A percentile compares a stretch with the other conserved stretches of the same genome.
Conservation (phyloP, 2,888 invertebrate genomes). For the Gasteruption jaculator region DNA sequence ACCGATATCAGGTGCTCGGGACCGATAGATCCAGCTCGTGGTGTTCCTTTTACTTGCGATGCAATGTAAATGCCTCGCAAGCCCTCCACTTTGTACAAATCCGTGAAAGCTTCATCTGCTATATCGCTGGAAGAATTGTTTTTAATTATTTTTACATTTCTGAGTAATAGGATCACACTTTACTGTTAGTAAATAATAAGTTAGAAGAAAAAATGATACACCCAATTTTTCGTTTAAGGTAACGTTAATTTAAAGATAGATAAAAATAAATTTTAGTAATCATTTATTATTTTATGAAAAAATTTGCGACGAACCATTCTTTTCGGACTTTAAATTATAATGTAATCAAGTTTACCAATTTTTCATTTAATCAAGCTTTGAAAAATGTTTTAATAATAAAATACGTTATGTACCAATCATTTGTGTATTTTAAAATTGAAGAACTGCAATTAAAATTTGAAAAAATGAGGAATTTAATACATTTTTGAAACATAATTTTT, state of each 20-base stretch:
- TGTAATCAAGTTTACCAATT: background rate
- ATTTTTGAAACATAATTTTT: constrained; percentile 1
- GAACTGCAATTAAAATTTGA: background rate
- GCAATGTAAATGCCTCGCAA: constrained; percentile 86
- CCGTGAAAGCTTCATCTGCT: constrained; percentile 78
- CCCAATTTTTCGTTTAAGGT: no score
- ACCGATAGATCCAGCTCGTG: constrained; percentile 56
- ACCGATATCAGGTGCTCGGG: constrained; percentile 74
- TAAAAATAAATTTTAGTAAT: no score
- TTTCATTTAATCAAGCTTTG: no score
- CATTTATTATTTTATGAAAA: constrained; percentile 8
- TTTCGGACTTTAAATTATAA: background rate
- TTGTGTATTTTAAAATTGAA: background rate
- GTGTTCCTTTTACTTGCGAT: constrained; percentile 64
- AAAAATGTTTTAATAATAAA: no score
- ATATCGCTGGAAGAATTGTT: constrained; percentile 62
- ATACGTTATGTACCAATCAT: no score
- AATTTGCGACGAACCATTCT: background rate
- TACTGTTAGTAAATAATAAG: background rate
- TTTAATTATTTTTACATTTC: no score
- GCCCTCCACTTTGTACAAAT: constrained; percentile 83
- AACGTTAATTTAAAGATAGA: no score
- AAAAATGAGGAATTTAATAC: background rate
- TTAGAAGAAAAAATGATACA: background rate
- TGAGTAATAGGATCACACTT: no score